Evolutionary conservation across 2,888 invertebrate genomes (phyloP), one percentile per base, ranked within the genome.

Genomic region (Tiphia femorata): DNA sequence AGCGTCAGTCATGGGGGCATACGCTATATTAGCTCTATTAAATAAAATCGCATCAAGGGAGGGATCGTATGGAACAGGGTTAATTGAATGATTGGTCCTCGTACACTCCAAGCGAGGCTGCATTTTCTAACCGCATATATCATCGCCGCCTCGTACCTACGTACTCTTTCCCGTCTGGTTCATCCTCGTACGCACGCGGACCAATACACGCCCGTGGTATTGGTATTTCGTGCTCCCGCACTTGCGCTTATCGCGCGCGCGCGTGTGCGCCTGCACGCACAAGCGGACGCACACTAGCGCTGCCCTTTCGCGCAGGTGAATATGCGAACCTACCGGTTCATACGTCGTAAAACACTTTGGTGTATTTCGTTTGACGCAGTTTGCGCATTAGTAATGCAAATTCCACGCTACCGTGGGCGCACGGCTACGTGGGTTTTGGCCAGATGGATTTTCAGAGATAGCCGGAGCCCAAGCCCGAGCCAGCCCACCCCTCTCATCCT

Each of bases 51-150:
- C 70, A 74, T 75, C 67, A 71, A 75, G 30, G 30, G 33, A 33
- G 75, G 74, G 72, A 77, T 77, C 73, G 75, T 70, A 72, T 67
- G 68, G 72, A 70, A 71, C 72, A 66, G 69, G 69, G 75, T 72
- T 78, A 79, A 80, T 78, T 79, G 80, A 80, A 80, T 79, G 80
- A 80, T 80, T 79, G 78, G 74, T 54, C 58, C 57, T 42, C 53
- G 51, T 64, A 59, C 27, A 46, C 67, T 66, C 67, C 72, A 60
- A 66, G 58, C 53, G 67, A 64, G 49, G 56, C 64, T 62, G 58
- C 63, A 49, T 66, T 67, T 63, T 67, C 63, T 63, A 61, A 49
- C 59, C 52, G 61, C 58, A 54, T 37, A 47, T 46, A 50, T 49
- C 49, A 37, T 35, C n/a, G 20, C 40, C 12, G 1, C 47, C 48